A percentile compares a stretch with the other conserved stretches of the same genome.
phyloP scores from a whole-genome alignment of 2,797 vertebrate species.

The Myotis findleyi region DNA sequence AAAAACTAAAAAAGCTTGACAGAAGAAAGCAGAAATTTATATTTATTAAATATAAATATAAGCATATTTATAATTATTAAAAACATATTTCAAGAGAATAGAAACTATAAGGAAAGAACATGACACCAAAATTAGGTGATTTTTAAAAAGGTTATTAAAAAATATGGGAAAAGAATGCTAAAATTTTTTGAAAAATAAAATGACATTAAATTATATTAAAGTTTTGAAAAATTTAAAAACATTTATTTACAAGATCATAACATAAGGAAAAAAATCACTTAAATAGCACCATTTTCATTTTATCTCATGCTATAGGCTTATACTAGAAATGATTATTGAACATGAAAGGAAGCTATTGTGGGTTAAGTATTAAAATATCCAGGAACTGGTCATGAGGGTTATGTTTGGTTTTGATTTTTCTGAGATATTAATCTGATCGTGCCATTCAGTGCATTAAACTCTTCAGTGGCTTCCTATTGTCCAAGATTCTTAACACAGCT shows the following conservation, averaged over 20 bases:
- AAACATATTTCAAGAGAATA: not conserved
- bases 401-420: constrained; percentile 16
- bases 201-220: constrained; percentile 4
- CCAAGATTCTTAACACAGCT: not conserved
- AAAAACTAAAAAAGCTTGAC: not conserved
- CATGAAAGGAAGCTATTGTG: not conserved
- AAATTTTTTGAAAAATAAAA: not conserved
- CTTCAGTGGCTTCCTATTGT: not conserved
- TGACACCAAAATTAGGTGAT: not conserved
- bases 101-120: not conserved
- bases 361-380: not conserved
- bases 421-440: not conserved
- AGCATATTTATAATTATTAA: not conserved
- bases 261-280: not conserved
- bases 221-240: not conserved
- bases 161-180: not conserved
- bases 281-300: not conserved
- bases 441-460: not conserved
- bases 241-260: not conserved
- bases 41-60: not conserved
- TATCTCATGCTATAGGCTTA: not conserved
- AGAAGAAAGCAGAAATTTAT: constrained; percentile 15
- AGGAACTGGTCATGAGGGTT: not conserved
- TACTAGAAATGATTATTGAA: constrained; percentile 37
- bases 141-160: not conserved